A percentile compares a stretch with the other conserved stretches of the same genome.
Evolutionary conservation across 2,797 vertebrate species (phyloP).

Genomic region (Ibycter americanus): DNA sequence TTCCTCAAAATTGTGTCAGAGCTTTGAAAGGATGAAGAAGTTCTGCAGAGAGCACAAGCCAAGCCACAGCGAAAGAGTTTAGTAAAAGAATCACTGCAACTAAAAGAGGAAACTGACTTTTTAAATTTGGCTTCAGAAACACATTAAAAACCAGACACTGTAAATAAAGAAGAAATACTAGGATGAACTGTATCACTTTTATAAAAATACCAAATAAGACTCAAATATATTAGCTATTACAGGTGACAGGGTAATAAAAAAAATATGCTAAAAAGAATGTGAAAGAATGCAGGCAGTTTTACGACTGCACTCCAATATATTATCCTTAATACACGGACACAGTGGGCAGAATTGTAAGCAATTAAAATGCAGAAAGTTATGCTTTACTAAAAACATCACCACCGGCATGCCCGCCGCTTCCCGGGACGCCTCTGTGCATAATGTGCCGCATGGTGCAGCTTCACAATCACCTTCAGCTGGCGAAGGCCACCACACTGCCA

Average conservation of each 20-base stretch:
- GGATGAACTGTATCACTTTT: neutral
- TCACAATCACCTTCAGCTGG: neutral
- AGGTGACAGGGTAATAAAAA: neutral
- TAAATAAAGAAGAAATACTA: neutral
- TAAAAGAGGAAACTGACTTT: neutral
- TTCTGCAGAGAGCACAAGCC: neutral
- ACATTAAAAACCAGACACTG: neutral
- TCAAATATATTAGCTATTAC: neutral
- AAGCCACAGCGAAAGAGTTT: neutral
- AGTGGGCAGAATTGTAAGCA: neutral
- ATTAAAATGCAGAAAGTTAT: neutral
- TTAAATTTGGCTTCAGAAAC: neutral
- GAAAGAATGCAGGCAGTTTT: neutral
- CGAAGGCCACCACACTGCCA: neutral
- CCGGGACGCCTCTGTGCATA: neutral
- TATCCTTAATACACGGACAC: neutral
- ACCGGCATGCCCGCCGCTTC: neutral
- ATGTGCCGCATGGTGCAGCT: neutral
- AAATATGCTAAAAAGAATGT: neutral
- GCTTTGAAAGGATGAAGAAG: neutral
- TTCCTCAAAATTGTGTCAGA: conserved; percentile 31
- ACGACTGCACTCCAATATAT: neutral
- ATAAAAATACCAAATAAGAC: neutral
- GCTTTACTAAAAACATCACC: neutral
- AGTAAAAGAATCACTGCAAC: neutral